Evolutionary conservation across 2,797 vertebrate species (phyloP), one percentile per base, ranked within the genome.

Genomic region (Peromyscus aztecus): DNA sequence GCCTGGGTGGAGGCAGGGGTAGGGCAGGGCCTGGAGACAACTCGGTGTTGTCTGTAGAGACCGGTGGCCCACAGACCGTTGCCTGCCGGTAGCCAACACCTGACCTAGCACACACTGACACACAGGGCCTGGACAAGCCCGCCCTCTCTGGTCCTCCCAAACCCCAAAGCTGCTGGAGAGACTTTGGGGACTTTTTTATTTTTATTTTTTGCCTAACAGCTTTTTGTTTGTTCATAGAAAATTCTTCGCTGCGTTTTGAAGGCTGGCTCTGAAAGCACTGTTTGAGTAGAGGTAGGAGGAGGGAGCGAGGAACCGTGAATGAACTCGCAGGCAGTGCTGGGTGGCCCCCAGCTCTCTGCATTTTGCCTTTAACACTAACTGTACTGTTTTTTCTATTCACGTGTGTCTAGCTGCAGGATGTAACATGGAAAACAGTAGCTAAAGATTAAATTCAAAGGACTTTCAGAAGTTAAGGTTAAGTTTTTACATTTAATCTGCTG

Each of bases 331-430:
- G 98, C 98, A 98, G 98, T 98, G 98, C 98, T 98, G 98, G 98
- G 97, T 93, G 96, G 98, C 95, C 78, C 77, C 98, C 98, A 98
- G 99, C 99, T 99, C 99, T 99, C 99, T 99, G 99, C 98, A 98
- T 99, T 99, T 99, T 99, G 99, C 99, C 99, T 99, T 99, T 99
- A 99, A 99, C 99, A 99, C 99, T 99, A 99, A 99, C 98, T 99
- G 99, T 99, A 99, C 99, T 99, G 98, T 99, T 99, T 99, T 99
- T 99, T 99, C 98, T 99, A 99, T 99, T 99, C 99, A 99, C 99
- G 98, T 99, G 98, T 99, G 99, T 99, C 99, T 99, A 99, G 99
- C 99, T 98, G 99, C 99, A 99, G 98, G 99, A 99, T 99, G 98
- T 99, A 99, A 99, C 98, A 98, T 98, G 99, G 99, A 99, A 98